These are phyloP conservation scores for Arizona elegans DNA, from an alignment of 2,113 vertebrate species.

Conservation along the genomic window DNA sequence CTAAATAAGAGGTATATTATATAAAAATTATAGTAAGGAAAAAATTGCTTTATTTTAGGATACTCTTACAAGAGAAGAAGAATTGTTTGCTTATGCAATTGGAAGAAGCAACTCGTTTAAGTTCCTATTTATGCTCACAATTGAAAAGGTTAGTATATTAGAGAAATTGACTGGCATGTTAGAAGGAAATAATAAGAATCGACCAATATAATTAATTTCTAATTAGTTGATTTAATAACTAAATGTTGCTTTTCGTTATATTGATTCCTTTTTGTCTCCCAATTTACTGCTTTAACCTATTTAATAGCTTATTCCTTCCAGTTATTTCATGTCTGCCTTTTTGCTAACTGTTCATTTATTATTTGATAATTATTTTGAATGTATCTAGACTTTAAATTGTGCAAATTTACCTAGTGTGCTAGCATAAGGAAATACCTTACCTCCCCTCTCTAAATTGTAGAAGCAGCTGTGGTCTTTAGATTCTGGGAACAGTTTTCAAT, in stretches of 20 bases:
- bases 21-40: background rate
- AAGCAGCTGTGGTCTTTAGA: background rate
- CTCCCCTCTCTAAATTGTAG: background rate
- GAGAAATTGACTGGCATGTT: constrained; percentile 21
- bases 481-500: background rate
- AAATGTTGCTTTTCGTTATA: background rate
- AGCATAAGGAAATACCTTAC: background rate
- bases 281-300: background rate
- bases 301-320: background rate
- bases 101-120: constrained; percentile 89
- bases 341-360: background rate
- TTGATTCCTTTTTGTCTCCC: background rate
- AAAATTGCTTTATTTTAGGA: constrained; percentile 67
- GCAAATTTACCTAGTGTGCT: background rate
- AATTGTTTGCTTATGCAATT: constrained; percentile 89
- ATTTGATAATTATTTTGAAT: background rate
- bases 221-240: no score
- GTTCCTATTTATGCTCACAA: constrained; percentile 93
- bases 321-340: background rate
- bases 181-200: background rate
- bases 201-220: background rate
- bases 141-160: constrained; percentile 82
- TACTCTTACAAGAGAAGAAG: constrained; percentile 93
- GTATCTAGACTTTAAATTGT: background rate
- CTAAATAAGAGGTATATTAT: background rate